Evolutionary conservation across 2,113 vertebrate species (phyloP), one percentile per base, ranked within the genome.

Genomic region (Bombycilla garrulus): DNA sequence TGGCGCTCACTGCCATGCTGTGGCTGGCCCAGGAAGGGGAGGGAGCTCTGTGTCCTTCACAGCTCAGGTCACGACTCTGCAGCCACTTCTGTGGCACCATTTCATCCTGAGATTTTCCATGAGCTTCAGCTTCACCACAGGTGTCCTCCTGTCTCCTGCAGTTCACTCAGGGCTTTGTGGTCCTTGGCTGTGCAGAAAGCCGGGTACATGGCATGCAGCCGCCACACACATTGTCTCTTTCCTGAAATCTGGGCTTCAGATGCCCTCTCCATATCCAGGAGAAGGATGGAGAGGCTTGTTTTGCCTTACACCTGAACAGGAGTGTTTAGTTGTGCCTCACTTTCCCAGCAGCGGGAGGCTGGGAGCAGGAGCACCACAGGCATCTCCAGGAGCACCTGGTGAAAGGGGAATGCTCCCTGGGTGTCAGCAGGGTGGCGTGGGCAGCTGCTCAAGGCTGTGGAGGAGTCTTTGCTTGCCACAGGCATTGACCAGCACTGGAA

Each of bases 351-450:
- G 24, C 12, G 35, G 16, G 54, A 26, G 25, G 21, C 70, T 64
- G 62, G 60, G 44, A 58, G 78, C 88, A 56, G 38, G 21, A 42
- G 67, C 72, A 18, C 47, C 12, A 1, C 28, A 31, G 47, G 45
- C 50, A 2, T 61, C 6, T 8, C 54, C 64, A 70, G 62, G 45
- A 86, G 69, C 23, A 28, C 19, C 85, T 35, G 82, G 29, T 42
- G 77, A 33, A 8, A 19, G 42, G 29, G 21, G 25, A 9, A 0
- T 0, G 5, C 53, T 62, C 17, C 47, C 42, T 54, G 86, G 22
- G 20, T 26, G 2, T 12, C 58, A 36, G 24, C 5, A 2, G 18
- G n/a, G 45, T 25, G 38, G 31, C 1, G 0, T 12, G 1, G 11
- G 29, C 31, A 29, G 70, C 65, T 44, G 15, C 86, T 54, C 1